phyloP scores from a whole-genome alignment of 2,113 vertebrate genomes.

The Lathamus discolor region DNA sequence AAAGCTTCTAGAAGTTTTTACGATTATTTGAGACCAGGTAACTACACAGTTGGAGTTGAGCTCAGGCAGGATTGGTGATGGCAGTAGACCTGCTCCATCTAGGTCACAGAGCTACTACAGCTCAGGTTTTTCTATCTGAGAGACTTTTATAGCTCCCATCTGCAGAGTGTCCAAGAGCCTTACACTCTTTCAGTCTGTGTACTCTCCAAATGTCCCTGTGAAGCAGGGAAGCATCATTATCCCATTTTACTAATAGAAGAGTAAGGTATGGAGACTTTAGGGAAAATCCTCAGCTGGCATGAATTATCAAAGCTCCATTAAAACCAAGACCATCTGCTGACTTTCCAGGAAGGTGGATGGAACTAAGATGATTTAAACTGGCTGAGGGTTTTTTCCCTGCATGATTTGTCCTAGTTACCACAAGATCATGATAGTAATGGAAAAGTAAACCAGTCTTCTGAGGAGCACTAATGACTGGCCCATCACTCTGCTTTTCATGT shows the following conservation, averaged over 20 bases:
- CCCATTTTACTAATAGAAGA: neutral
- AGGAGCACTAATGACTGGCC: neutral
- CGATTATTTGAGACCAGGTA: slow-evolving; percentile 41
- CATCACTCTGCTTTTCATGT: neutral
- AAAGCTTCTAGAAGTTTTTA: slow-evolving; percentile 12
- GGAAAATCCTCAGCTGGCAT: neutral
- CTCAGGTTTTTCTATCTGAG: slow-evolving; percentile 20
- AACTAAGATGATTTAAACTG: neutral
- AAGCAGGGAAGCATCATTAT: neutral
- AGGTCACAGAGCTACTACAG: slow-evolving; percentile 20
- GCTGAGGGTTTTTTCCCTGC: fast-evolving
- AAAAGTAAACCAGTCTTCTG: neutral
- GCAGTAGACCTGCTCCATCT: slow-evolving; percentile 18
- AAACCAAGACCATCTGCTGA: neutral
- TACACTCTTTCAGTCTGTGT: neutral
- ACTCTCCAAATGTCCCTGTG: neutral
- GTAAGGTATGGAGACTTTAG: neutral
- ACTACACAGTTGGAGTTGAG: slow-evolving; percentile 42
- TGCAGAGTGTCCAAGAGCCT: neutral
- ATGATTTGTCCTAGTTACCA: neutral
- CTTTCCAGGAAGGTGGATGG: neutral
- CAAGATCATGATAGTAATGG: neutral
- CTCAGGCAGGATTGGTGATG: neutral
- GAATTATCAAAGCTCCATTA: neutral
- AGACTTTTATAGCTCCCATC: slow-evolving; percentile 44